A percentile compares a stretch with the other conserved stretches of the same genome.
phyloP scores from a whole-genome alignment of 2,113 vertebrate species.

The Corythornis cristatus region DNA sequence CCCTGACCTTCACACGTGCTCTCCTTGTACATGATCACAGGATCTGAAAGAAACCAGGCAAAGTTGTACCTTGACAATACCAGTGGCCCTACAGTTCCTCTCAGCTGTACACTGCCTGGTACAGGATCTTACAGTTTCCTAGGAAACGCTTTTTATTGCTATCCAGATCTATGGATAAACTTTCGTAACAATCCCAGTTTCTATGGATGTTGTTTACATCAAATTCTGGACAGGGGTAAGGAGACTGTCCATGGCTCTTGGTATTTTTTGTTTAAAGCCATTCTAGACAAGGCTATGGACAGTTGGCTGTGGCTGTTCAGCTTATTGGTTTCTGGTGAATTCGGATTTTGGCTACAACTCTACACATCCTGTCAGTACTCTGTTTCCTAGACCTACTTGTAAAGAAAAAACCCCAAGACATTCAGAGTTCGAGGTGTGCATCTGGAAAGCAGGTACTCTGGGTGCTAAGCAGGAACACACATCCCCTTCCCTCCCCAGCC shows the following conservation, averaged over 20 bases:
- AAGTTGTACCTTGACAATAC: conserved; percentile 80
- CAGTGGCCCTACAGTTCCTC: conserved; percentile 79
- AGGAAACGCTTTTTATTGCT: conserved; percentile 95
- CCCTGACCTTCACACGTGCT: conserved; percentile 58
- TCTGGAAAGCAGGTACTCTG: conserved; percentile 69
- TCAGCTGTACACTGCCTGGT: conserved; percentile 88
- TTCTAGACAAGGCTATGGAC: conserved; percentile 78
- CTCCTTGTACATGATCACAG: conserved; percentile 69
- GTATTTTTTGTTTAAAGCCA: conserved; percentile 82
- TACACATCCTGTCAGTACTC: conserved; percentile 58
- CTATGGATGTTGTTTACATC: conserved; percentile 85
- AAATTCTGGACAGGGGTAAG: conserved; percentile 81
- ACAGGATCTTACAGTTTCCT: conserved; percentile 96
- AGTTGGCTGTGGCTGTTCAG: conserved; percentile 74
- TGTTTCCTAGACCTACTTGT: conserved; percentile 70
- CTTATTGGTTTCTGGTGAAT: conserved; percentile 72
- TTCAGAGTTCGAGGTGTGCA: conserved; percentile 34
- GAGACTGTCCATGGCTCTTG: conserved; percentile 76
- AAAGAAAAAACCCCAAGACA: conserved; percentile 10
- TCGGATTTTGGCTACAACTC: conserved; percentile 71
- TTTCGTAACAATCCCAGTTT: conserved; percentile 87
- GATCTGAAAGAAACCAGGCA: conserved; percentile 74
- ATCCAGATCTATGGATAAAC: conserved; percentile 93
- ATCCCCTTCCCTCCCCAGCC: background rate
- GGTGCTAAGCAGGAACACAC: conserved; percentile 56